Evolutionary conservation across 2,797 vertebrate species (phyloP), one percentile per base, ranked within the genome.

Genomic region (Pseudomugil tenellus): DNA sequence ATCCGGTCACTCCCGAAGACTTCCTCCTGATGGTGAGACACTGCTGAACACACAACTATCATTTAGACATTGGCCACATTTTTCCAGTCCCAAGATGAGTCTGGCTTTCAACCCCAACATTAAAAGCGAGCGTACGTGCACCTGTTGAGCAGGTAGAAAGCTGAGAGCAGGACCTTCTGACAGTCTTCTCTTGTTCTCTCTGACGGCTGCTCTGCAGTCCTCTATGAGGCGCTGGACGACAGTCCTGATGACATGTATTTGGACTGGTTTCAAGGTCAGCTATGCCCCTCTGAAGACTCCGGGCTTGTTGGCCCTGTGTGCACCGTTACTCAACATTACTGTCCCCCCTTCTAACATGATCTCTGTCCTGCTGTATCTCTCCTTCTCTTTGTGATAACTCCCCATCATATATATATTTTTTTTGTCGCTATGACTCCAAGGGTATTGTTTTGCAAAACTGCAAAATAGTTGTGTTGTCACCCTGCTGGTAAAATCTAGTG

Each of bases 1-100:
- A 0, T 98, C 97, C 0, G 96, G 96, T 31, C 97, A 97, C 87
- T 96, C 97, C 0, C 94, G 97, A 49, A 96, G 96, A 91, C 93
- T 98, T 93, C 81, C 96, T 7, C 93, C 95, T 0, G 98, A 99
- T 6, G 96, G 98, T 99, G 90, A 0, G 91, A 1, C 1, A 21
- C 37, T 0, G 4, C 9, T 29, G 34, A 31, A 19, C 21, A 8
- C 37, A 17, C 46, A 4, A 1, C 17, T 19, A 16, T 1, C 16
- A 14, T n/a, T 14, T 19, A n/a, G 9, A 21, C n/a, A 5, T n/a
- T 9, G n/a, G 6, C n/a, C 21, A 32, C 35, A 32, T 13, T 26
- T 21, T 19, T 63, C 61, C 32, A 23, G 13, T 28, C n/a, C 19
- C 41, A 6, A n/a, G 43, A 12, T 17, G 43, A 65, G 57, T 32